These are phyloP conservation scores for Rhinichthys klamathensis DNA, from an alignment of 2,113 vertebrate genomes.

Conservation along the genomic window DNA sequence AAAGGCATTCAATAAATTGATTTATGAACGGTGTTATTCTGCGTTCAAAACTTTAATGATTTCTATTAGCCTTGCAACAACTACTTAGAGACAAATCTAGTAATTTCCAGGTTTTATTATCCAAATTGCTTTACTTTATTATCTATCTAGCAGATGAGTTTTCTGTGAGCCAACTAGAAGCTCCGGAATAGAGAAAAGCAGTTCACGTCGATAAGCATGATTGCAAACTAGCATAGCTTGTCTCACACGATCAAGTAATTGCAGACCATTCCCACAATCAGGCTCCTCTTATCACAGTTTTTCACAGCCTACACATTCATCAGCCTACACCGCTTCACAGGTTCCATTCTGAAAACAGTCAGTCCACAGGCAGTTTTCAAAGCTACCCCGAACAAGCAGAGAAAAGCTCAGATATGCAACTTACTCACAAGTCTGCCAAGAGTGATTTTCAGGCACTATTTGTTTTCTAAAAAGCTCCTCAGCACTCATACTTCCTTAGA, in stretches of 20 bases:
- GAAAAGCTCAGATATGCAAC: conserved; percentile 17
- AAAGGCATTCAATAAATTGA: background rate
- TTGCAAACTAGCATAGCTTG: background rate
- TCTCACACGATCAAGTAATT: conserved; percentile 33
- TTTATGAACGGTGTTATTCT: background rate
- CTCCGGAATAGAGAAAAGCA: conserved; percentile 1
- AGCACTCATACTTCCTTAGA: background rate
- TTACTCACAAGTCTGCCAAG: conserved; percentile 20
- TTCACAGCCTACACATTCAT: conserved; percentile 38
- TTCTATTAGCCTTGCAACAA: background rate
- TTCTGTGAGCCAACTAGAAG: background rate
- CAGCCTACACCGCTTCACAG: conserved; percentile 47
- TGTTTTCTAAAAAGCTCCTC: conserved; percentile 42
- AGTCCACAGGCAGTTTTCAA: conserved; percentile 48
- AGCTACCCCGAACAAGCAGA: conserved; percentile 36
- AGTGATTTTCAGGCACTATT: conserved; percentile 46
- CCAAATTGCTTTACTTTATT: conserved; percentile 22
- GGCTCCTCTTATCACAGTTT: conserved; percentile 24
- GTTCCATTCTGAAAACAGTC: conserved; percentile 53
- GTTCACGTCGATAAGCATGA: background rate
- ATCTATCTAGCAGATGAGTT: background rate
- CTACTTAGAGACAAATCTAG: background rate
- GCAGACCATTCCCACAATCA: conserved; percentile 43
- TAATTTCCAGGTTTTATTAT: conserved; percentile 1
- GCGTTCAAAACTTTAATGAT: background rate